These are phyloP conservation scores for Megaustenia siamemsis DNA, from an alignment of 2,888 invertebrate genomes.

Conservation along the genomic window DNA sequence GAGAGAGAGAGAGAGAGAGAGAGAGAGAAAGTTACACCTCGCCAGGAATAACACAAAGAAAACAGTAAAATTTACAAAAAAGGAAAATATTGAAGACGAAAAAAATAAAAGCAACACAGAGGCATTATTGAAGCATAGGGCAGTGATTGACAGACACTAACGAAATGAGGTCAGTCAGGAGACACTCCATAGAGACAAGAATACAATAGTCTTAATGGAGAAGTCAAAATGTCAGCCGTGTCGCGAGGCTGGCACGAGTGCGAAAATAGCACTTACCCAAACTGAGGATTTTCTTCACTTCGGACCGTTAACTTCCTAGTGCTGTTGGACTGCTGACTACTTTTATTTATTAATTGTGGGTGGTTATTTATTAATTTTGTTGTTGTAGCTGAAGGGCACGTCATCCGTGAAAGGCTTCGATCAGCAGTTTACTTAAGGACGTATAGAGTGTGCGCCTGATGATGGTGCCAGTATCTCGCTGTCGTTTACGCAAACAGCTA, in stretches of 20 bases:
- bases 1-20: slow-evolving; percentile 15
- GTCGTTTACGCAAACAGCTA: too few species aligned
- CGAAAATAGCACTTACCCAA: neutral
- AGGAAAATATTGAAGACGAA: neutral
- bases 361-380: too few species aligned
- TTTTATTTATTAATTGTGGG: too few species aligned
- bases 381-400: too few species aligned
- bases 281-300: neutral
- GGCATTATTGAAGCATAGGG: slow-evolving; percentile 2
- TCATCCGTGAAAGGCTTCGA: too few species aligned
- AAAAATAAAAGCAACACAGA: neutral
- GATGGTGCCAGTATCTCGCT: too few species aligned
- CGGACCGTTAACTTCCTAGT: neutral
- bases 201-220: slow-evolving; percentile 22
- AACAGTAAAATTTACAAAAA: neutral
- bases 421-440: too few species aligned
- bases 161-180: neutral
- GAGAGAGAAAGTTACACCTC: too few species aligned
- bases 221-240: slow-evolving; percentile 14
- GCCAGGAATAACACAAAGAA: neutral
- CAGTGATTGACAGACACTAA: neutral
- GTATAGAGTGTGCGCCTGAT: too few species aligned
- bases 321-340: too few species aligned
- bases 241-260: neutral
- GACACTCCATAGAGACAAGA: neutral